Evolutionary conservation across 2,113 vertebrate genomes (phyloP).

Genomic region (Diphyllodes magnificus): DNA sequence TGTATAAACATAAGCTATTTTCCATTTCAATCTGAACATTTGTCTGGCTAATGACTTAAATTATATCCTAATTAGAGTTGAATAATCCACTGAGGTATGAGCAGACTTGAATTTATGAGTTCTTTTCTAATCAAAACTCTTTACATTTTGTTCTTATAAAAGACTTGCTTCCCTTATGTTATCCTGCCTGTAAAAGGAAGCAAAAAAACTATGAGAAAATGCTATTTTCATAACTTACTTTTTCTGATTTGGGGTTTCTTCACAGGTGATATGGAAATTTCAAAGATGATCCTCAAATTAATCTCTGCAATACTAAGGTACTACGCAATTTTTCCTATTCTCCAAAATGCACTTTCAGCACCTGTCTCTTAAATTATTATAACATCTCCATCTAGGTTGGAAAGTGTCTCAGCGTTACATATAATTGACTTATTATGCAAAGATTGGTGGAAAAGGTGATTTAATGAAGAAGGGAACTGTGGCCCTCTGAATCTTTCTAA

Average conservation of each 20-base stretch:
- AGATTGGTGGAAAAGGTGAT: neutral
- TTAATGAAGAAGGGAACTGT: neutral
- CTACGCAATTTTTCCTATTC: neutral
- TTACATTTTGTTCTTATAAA: neutral
- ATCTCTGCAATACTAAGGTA: neutral
- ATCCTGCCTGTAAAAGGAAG: neutral
- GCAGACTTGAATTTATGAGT: neutral
- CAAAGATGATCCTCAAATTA: neutral
- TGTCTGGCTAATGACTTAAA: slow-evolving; percentile 12
- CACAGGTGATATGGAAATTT: neutral
- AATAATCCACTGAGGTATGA: neutral
- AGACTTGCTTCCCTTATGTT: neutral
- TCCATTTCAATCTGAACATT: neutral
- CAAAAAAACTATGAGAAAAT: neutral
- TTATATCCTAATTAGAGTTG: neutral
- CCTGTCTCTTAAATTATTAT: neutral
- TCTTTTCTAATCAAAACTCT: neutral
- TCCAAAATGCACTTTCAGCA: neutral
- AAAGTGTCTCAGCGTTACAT: neutral
- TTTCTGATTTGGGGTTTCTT: neutral
- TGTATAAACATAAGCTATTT: slow-evolving; percentile 9
- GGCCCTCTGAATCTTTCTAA: neutral
- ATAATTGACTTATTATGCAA: neutral
- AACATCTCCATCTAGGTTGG: neutral
- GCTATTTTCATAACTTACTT: neutral